Evolutionary conservation across 2,888 invertebrate genomes (phyloP), one percentile per base, ranked within the genome.

Genomic region (Beris chalybata): DNA sequence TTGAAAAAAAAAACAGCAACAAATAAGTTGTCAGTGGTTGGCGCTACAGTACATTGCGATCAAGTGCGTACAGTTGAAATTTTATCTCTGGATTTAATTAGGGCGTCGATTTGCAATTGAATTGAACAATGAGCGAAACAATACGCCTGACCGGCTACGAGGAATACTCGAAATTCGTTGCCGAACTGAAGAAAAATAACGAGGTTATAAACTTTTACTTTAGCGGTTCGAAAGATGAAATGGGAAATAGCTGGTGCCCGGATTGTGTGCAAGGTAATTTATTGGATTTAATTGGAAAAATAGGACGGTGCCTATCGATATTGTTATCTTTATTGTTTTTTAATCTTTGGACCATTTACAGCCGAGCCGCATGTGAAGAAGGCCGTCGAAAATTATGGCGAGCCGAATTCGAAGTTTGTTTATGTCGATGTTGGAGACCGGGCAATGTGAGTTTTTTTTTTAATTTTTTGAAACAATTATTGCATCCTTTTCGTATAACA

Each of bases 241-340:
- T 82, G 72, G 92, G 92, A 0, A 78, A 83, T 48, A 93, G 92
- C 77, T 95, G 95, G 95, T 95, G 95, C 76, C 86, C 89, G 0
- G 95, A 95, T 79, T 95, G 95, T 78, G 88, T 89, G 9, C 83
- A 83, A 78, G 91, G 92, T 92, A 84, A 52, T 53, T 30, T 22
- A 48, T 68, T 64, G 15, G 5, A 38, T 47, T 22, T 11, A 32
- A 50, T 53, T 47, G 32, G 9, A 30, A 52, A 44, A 55, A 59
- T 57, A 65, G n/a, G 4, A 13, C 15, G 30, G 3, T 12, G 4
- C 15, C 15, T 13, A 7, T 11, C 3, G 38, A 22, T 22, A 57
- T 5, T 32, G 38, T 22, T 47, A 0, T 13, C 48, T 65, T 66
- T 56, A 22, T 65, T 57, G 6, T 59, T 58, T 68, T n/a, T 71